A percentile compares a stretch with the other conserved stretches of the same genome.
Conservation (phyloP, 2,113 vertebrate species). For the Acanthisitta chloris region DNA sequence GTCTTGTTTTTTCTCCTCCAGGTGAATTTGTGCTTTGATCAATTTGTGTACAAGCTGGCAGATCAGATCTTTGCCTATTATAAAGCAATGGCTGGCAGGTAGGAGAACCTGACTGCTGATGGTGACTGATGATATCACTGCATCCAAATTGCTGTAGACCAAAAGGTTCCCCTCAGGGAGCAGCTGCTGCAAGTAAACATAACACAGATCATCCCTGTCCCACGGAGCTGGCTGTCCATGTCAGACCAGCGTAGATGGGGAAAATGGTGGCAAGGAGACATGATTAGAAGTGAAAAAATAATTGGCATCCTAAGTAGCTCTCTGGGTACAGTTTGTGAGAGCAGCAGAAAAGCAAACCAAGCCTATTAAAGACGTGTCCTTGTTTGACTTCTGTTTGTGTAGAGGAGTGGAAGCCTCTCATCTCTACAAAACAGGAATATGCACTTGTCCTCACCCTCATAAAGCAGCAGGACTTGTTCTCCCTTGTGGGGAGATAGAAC, state of each 20-base stretch:
- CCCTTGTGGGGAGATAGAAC: neutral
- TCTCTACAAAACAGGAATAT: neutral
- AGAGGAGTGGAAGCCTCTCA: neutral
- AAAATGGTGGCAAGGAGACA: neutral
- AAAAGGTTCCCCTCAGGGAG: neutral
- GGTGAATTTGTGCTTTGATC: conserved; percentile 99
- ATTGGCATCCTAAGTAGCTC: neutral
- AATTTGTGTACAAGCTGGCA: conserved; percentile 98
- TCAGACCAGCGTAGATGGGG: neutral
- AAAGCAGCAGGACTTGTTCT: neutral
- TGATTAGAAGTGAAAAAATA: neutral
- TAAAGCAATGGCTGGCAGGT: conserved; percentile 99
- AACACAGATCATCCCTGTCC: neutral
- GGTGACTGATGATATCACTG: neutral
- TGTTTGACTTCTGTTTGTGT: neutral
- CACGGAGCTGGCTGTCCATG: neutral
- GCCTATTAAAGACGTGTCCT: neutral
- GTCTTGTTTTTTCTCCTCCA: conserved; percentile 53
- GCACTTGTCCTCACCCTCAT: neutral
- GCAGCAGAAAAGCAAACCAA: neutral
- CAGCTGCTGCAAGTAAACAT: neutral
- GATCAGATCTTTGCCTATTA: conserved; percentile 99
- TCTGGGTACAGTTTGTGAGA: neutral
- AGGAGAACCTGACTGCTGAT: conserved; percentile 29
- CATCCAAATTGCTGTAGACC: conserved; percentile 8